Base-by-base conservation (phyloP, 2,113 vertebrate species). In the Lampris megalopsis region DNA sequence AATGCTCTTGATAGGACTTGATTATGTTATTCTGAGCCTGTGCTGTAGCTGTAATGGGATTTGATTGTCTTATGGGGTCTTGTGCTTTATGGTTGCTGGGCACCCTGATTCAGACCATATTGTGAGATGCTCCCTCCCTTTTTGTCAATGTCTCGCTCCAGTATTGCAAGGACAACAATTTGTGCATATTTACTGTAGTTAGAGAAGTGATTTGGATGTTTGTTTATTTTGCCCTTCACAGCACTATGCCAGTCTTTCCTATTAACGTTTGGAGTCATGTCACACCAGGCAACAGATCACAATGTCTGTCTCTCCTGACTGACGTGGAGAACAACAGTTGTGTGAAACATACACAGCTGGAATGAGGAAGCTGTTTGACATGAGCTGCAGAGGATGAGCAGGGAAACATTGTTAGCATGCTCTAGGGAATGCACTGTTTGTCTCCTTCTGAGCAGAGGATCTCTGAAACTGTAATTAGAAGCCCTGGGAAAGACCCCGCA, bases 401-500 rank as follows among this genome's bases (percentile, higher is more conserved):
- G 24, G 24, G 24, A 24, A 24, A 24, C 24, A 24, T 24, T 24
- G 24, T 24, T 24, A 24, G 24, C 24, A 24, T 24, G 24, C 24
- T 24, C 24, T 0, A 24, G 24, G 24, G 24, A 24, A 24, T 24
- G 24, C 24, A 24, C 59, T 75, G n/a, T 71, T 63, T 56, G 71
- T 87, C 68, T 83, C 62, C 63, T 42, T 40, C 57, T n/a, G 38
- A 68, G 60, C n/a, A 57, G 11, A 71, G 37, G 9, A 71, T 43
- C 64, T 54, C 45, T 5, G 24, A 47, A 77, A 71, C 36, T n/a
- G 1, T 59, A 62, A 68, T n/a, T 66, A 53, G 59, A 77, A 64
- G 63, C 58, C 79, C 38, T 75, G 65, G 49, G 77, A 86, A 87
- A 72, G 45, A 56, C 41, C 13, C 75, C 52, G 43, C 61, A 87